These are phyloP conservation scores for Lepus americanus DNA, from an alignment of 2,113 vertebrate genomes.

Conservation along the genomic window DNA sequence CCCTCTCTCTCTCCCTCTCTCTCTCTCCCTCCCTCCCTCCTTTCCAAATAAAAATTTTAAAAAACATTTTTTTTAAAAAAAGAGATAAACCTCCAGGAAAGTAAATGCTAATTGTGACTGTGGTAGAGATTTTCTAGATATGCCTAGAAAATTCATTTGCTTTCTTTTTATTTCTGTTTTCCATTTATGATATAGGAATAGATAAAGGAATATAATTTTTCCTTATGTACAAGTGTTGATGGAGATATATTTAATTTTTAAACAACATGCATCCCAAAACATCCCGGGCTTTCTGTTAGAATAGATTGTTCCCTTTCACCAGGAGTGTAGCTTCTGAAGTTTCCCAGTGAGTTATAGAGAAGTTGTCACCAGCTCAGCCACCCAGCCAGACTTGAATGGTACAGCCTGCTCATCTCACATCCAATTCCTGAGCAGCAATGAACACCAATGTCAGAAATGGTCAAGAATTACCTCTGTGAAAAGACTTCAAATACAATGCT, in stretches of 20 bases:
- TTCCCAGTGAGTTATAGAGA: not conserved
- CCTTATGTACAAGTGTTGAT: not conserved
- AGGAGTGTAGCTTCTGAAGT: not conserved
- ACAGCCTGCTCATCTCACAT: not conserved
- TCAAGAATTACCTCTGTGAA: not conserved
- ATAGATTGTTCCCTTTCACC: not conserved
- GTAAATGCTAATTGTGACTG: conserved; percentile 3
- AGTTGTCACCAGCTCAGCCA: not conserved
- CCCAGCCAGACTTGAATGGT: not conserved
- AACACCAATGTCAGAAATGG: not conserved
- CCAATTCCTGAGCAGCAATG: not conserved
- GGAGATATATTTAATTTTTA: conserved; percentile 44
- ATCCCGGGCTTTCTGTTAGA: not conserved
- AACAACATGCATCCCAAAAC: not conserved
- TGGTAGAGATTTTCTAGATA: not conserved
- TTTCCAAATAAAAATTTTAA: no score
- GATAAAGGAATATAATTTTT: conserved; percentile 2
- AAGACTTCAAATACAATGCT: not conserved
- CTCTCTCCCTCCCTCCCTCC: no score
- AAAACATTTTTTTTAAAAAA: no score
- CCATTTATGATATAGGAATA: conserved; percentile 8
- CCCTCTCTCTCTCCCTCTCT: no score
- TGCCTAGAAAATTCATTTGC: not conserved
- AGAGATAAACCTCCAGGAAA: not conserved
- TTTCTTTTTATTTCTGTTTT: conserved; percentile 44